Conservation (phyloP, 1,140 invertebrate species). For the Rhyacophila brunnea region DNA sequence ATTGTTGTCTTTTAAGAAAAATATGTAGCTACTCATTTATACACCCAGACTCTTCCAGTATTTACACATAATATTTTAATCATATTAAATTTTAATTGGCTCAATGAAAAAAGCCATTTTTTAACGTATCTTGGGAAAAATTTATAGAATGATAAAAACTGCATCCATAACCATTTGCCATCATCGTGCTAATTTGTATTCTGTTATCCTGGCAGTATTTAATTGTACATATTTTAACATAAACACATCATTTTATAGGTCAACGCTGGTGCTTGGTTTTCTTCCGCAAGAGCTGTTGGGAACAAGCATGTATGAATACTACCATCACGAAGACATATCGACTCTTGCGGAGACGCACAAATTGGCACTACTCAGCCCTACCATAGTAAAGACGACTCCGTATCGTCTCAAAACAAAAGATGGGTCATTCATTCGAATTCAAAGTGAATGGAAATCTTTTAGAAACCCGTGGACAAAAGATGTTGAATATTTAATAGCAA, state of each 20-base stretch:
- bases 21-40: too few species aligned
- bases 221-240: too few species aligned
- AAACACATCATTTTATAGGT: slow-evolving; percentile 55
- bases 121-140: too few species aligned
- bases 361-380: slow-evolving; percentile 67
- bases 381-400: slow-evolving; percentile 65
- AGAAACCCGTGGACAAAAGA: slow-evolving; percentile 92
- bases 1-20: too few species aligned
- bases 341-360: slow-evolving; percentile 83
- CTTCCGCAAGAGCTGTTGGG: slow-evolving; percentile 90
- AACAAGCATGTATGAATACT: slow-evolving; percentile 93
- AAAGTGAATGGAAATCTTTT: slow-evolving; percentile 85
- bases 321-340: slow-evolving; percentile 79
- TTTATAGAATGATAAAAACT: too few species aligned
- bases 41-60: too few species aligned
- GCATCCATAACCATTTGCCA: too few species aligned
- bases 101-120: too few species aligned
- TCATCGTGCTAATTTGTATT: slow-evolving; percentile 13
- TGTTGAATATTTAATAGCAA: slow-evolving; percentile 83
- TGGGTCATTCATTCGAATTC: slow-evolving; percentile 68
- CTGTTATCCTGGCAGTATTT: background rate
- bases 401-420: slow-evolving; percentile 81
- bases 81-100: too few species aligned
- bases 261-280: slow-evolving; percentile 84
- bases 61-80: too few species aligned